Conservation (phyloP, 2,888 invertebrate species). For the Nomada ferruginata region DNA sequence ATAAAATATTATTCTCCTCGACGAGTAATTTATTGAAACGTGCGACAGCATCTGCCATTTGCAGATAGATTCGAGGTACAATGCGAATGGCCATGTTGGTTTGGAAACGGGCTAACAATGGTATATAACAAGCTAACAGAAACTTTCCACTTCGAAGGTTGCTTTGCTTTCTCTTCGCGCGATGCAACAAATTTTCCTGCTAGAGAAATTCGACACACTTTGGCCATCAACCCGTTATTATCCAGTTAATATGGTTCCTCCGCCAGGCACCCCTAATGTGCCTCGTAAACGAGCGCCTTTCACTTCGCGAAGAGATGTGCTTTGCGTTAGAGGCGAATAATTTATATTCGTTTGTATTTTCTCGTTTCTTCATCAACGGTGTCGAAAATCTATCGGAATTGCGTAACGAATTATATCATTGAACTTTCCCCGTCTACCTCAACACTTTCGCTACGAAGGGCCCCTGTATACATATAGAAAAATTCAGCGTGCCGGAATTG, state of each 20-base stretch:
- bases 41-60: too few species aligned
- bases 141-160: constrained; percentile 20
- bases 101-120: background rate
- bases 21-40: too few species aligned
- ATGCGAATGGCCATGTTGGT: too few species aligned
- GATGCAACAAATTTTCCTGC: constrained; percentile 10
- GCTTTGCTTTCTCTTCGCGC: constrained; percentile 7
- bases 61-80: too few species aligned
- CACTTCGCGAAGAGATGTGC: background rate
- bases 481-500: too few species aligned
- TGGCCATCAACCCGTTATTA: background rate
- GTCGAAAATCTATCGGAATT: constrained; percentile 6
- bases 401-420: background rate
- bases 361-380: constrained; percentile 7
- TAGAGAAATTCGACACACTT: background rate
- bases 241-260: background rate
- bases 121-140: background rate
- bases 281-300: background rate
- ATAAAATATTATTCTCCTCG: too few species aligned
- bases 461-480: too few species aligned
- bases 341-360: background rate
- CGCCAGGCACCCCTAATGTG: background rate
- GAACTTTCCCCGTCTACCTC: too few species aligned
- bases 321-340: too few species aligned
- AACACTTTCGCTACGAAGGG: too few species aligned